These are phyloP conservation scores for Chrysocyon brachyurus DNA, from an alignment of 2,797 vertebrate species.

Conservation along the genomic window DNA sequence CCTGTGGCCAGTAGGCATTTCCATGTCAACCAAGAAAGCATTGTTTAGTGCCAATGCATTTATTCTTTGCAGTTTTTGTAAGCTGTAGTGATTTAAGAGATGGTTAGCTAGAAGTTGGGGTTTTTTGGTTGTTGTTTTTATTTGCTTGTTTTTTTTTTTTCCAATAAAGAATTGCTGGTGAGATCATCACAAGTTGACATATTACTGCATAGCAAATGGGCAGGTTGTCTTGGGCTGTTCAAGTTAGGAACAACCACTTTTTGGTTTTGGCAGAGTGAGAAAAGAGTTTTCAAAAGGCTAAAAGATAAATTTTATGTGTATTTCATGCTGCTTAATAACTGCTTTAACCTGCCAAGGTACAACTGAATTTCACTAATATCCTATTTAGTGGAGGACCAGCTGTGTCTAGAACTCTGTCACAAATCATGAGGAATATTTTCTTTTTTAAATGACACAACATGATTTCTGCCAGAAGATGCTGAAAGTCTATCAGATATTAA, in stretches of 20 bases:
- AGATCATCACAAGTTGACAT: background rate
- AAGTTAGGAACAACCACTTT: background rate
- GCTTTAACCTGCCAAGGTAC: background rate
- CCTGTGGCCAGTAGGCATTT: background rate
- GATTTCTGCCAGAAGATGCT: slow-evolving; percentile 34
- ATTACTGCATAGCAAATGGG: background rate
- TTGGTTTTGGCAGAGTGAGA: slow-evolving; percentile 5
- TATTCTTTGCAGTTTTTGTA: background rate
- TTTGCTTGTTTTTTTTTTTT: background rate
- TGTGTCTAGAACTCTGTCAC: slow-evolving; percentile 8
- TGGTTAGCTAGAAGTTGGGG: background rate
- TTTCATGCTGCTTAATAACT: slow-evolving; percentile 39
- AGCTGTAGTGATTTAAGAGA: background rate
- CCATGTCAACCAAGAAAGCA: background rate
- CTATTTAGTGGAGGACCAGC: slow-evolving; percentile 4
- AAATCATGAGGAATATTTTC: slow-evolving; percentile 29
- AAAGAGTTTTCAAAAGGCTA: background rate
- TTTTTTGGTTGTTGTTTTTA: background rate
- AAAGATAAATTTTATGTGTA: background rate
- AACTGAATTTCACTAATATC: slow-evolving; percentile 20
- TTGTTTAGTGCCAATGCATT: background rate
- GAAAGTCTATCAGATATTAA: slow-evolving; percentile 48
- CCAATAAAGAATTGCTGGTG: background rate
- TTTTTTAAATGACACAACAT: slow-evolving; percentile 43
- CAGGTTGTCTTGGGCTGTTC: background rate